phyloP scores from a whole-genome alignment of 2,797 vertebrate genomes.

The Smutsia temminckii region DNA sequence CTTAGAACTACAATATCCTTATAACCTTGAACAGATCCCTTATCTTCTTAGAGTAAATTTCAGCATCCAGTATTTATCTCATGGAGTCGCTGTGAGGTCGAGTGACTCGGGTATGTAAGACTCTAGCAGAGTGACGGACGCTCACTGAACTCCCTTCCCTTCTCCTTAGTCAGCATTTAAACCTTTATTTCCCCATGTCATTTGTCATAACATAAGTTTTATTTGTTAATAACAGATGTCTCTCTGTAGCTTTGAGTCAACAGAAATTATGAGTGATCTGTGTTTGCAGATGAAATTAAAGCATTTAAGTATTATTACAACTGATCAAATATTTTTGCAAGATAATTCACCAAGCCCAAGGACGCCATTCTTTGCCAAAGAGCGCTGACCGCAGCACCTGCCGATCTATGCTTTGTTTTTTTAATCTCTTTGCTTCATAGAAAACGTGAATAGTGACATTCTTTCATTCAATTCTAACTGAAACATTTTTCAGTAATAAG shows the following conservation, averaged over 20 bases:
- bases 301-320: slow-evolving; percentile 70
- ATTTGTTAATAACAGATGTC: slow-evolving; percentile 21
- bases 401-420: background rate
- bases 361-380: slow-evolving; percentile 46
- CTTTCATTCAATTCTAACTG: slow-evolving; percentile 4
- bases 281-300: slow-evolving; percentile 59
- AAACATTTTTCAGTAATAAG: background rate
- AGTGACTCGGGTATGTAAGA: background rate
- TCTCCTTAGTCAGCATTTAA: background rate
- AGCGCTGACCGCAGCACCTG: background rate
- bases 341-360: slow-evolving; percentile 41
- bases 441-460: background rate
- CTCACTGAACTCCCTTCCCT: background rate
- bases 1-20: background rate
- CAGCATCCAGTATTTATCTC: background rate
- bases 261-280: slow-evolving; percentile 30
- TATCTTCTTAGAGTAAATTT: slow-evolving; percentile 10
- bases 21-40: background rate
- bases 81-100: background rate
- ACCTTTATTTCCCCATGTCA: background rate
- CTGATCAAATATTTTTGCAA: slow-evolving; percentile 69
- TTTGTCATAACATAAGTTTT: slow-evolving; percentile 2
- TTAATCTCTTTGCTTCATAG: slow-evolving; percentile 32
- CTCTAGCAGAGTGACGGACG: background rate
- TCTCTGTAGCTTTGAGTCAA: slow-evolving; percentile 31